Evolutionary conservation across 2,113 vertebrate genomes (phyloP), one percentile per base, ranked within the genome.

Genomic region (Bombycilla garrulus): DNA sequence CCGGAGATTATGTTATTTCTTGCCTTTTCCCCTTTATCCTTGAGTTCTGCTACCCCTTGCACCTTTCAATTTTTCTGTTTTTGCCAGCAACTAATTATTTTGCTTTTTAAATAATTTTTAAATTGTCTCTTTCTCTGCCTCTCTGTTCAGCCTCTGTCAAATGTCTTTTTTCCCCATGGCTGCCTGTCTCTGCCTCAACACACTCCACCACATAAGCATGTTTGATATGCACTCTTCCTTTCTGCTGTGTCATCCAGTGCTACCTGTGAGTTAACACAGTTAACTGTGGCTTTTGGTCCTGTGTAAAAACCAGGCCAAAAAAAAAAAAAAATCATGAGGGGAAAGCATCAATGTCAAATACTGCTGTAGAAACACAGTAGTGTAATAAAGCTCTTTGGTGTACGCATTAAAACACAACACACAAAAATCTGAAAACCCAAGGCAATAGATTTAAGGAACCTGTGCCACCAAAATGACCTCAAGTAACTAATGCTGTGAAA

Each of bases 1-100:
- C n/a, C 2, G 9, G 21, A 4, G 21, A 65, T 40, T 35, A 18
- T 0, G 0, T 42, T 35, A 65, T 53, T 92, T 67, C 25, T 69
- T 85, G 42, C 6, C 10, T 47, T 82, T 58, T 45, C 3, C 33
- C 35, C 24, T 78, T 86, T 28, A 44, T 36, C 26, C 83, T 66
- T 67, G 18, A 76, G 71, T 81, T 88, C 67, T 78, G 29, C 18
- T 28, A 45, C 22, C 10, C 10, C 35, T 40, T 60, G 11, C n/a
- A 84, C 33, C 12, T 22, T 72, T 58, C 7, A 4, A 13, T 80
- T 91, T 76, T 72, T 45, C 8, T 21, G 6, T 33, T 60, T 90
- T 84, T 69, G 36, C 44, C 6, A 7, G 31, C 31, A 81, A 88
- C 22, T 40, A 76, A 40, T 19, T 48, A 0, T 45, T 60, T 80